Percentiles rank a stretch among this genome's conserved stretches.
These are phyloP conservation scores for Lycaon pictus DNA, from an alignment of 2,113 vertebrate genomes.

Conservation along the genomic window DNA sequence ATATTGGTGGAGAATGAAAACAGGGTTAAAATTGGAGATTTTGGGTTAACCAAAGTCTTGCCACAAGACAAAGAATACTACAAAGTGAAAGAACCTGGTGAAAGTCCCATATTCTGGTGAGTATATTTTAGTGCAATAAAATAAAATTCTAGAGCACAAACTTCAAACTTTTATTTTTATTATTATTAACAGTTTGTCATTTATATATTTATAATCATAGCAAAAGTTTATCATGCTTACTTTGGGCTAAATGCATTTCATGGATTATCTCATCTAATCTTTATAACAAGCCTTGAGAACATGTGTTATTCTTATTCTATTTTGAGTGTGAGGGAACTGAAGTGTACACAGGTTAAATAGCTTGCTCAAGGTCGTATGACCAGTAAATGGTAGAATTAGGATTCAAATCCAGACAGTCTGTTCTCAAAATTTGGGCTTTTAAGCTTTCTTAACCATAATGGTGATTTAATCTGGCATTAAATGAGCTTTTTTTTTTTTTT, in stretches of 20 bases:
- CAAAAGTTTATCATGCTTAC: background rate
- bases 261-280: constrained; percentile 30
- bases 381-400: background rate
- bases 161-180: constrained; percentile 20
- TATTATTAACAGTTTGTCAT: background rate
- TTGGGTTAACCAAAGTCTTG: constrained; percentile 97
- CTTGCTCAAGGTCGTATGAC: background rate
- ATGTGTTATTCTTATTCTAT: background rate
- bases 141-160: constrained; percentile 23
- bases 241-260: background rate
- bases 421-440: background rate
- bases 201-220: background rate
- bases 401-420: background rate
- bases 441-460: background rate
- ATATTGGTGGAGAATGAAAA: constrained; percentile 98
- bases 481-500: background rate
- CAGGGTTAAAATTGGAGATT: constrained; percentile 99
- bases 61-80: constrained; percentile 99
- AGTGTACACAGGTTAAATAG: background rate
- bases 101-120: constrained; percentile 99
- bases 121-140: constrained; percentile 72
- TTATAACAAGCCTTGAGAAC: background rate
- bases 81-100: constrained; percentile 97
- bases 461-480: background rate
- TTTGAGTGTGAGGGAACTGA: background rate